These are phyloP conservation scores for Lycorma delicatula DNA, from an alignment of 1,140 invertebrate genomes.

Conservation along the genomic window DNA sequence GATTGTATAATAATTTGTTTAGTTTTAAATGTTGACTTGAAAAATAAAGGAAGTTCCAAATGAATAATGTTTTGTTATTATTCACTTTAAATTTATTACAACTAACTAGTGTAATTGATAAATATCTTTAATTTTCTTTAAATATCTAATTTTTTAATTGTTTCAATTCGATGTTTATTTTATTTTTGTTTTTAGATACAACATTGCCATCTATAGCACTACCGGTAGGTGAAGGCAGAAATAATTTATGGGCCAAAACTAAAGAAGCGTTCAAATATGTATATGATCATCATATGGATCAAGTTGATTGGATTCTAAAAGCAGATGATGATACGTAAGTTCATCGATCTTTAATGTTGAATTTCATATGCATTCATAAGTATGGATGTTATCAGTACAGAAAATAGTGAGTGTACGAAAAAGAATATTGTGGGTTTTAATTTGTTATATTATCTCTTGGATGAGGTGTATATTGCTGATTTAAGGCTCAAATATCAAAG, in stretches of 20 bases:
- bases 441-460: background rate
- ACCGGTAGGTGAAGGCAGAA: conserved; percentile 74
- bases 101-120: too few relatives aligned
- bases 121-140: too few relatives aligned
- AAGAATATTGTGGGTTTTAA: background rate
- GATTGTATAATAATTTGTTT: too few relatives aligned
- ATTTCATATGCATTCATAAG: background rate
- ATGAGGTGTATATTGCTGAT: too few relatives aligned
- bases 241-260: conserved; percentile 91
- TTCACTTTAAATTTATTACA: too few relatives aligned
- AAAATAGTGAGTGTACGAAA: background rate
- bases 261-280: conserved; percentile 87
- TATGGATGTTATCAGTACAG: background rate
- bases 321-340: conserved; percentile 90
- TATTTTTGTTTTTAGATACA: conserved; percentile 45
- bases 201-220: conserved; percentile 58
- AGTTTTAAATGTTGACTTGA: too few relatives aligned
- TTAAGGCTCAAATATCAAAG: too few relatives aligned
- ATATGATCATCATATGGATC: conserved; percentile 69
- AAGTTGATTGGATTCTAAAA: conserved; percentile 91
- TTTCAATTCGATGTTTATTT: too few relatives aligned
- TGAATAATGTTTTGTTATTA: too few relatives aligned
- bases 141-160: too few relatives aligned
- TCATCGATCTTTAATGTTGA: background rate
- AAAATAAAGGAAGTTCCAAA: too few relatives aligned